Base-by-base conservation (phyloP, 2,113 vertebrate species). In the Bufo bufo region DNA sequence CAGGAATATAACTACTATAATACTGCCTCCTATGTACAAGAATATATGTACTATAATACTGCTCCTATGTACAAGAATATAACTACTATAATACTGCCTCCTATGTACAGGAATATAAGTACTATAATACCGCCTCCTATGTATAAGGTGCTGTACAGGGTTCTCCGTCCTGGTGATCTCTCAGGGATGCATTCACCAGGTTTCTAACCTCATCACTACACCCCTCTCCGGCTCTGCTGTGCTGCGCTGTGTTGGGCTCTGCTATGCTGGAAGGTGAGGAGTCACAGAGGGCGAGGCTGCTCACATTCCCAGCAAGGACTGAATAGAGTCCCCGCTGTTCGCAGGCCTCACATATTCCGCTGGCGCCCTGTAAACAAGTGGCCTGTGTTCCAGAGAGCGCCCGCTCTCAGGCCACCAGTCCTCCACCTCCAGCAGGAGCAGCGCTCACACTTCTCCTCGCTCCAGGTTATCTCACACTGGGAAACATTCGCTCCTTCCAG, bases 331-430 rank as follows among this genome's bases (percentile, higher is more conserved):
- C 33, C n/a, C 4, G 14, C 23, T 56, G 71, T 56, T 58, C 47
- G 12, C 83, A 84, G 17, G 23, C 74, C 74, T 66, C 58, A 65
- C 75, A 66, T 78, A 69, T 66, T 47, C 43, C 85, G 33, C 58
- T 66, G 56, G 56, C 85, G 54, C 56, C 79, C 19, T 58, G 33
- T 85, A 52, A 50, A 78, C 56, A 61, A 65, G 56, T 12, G 17
- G 4, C 47, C 56, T 66, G 75, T 86, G 45, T 63, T 63, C 50
- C 33, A 7, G 72, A 43, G 14, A 19, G 20, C 33, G 4, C 2
- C 19, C 8, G 63, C 66, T 56, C n/a, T 47, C 74, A 59, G 45
- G 13, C 72, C 84, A 63, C 45, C 14, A 61, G 16, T 63, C 8
- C 85, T 65, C 33, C 10, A 20, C 59, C 65, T 50, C 85, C 58